Evolutionary conservation across 2,797 vertebrate genomes (phyloP).

Genomic region (Sebastes iracundus): DNA sequence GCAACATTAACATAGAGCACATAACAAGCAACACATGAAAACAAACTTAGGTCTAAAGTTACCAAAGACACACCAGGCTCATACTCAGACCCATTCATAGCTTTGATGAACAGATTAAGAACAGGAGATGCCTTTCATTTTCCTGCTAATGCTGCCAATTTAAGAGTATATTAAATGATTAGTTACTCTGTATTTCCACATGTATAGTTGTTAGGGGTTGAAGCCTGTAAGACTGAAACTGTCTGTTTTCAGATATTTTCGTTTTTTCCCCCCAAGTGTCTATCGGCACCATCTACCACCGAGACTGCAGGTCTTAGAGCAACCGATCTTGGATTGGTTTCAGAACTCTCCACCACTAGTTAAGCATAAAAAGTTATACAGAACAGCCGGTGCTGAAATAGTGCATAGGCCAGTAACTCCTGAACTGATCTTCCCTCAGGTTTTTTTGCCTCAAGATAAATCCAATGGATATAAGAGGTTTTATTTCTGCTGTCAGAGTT

Average conservation of each 20-base stretch:
- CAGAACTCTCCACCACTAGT: background rate
- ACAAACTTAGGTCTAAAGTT: background rate
- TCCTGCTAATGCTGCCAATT: background rate
- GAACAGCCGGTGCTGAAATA: slow-evolving; percentile 5
- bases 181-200: background rate
- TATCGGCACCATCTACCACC: background rate
- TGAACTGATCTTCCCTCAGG: slow-evolving; percentile 14
- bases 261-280: background rate
- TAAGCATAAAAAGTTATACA: slow-evolving; percentile 4
- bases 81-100: background rate
- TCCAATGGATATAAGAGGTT: background rate
- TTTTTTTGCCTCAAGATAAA: slow-evolving; percentile 24
- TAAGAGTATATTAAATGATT: background rate
- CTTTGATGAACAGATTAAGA: background rate
- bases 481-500: background rate
- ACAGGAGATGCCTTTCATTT: background rate
- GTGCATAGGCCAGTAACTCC: background rate
- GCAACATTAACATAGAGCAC: slow-evolving; percentile 15
- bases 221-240: background rate
- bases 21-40: background rate
- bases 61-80: slow-evolving; percentile 12
- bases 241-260: background rate
- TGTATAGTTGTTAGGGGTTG: background rate
- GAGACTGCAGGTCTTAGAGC: background rate
- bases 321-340: background rate